Percentiles rank a stretch among this genome's conserved stretches.
Conservation (phyloP, 2,113 vertebrate genomes). For the Centropristis striata region DNA sequence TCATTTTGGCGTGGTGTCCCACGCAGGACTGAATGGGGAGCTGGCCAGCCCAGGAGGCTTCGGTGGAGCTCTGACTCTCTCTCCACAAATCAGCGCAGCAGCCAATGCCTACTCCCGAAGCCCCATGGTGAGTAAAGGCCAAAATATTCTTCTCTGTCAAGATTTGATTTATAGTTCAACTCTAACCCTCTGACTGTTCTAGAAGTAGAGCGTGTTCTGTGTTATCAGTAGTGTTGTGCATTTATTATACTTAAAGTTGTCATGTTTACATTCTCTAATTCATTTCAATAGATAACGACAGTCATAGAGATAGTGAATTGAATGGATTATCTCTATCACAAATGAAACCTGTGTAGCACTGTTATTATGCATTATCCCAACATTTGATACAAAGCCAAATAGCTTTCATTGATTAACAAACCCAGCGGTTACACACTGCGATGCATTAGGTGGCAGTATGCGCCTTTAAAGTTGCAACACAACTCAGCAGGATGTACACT, state of each 20-base stretch:
- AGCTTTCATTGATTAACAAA: too few relatives aligned
- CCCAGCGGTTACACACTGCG: too few relatives aligned
- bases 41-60: conserved; percentile 88
- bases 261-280: conserved; percentile 34
- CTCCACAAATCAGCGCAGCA: conserved; percentile 89
- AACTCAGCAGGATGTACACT: conserved; percentile 19
- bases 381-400: too few relatives aligned
- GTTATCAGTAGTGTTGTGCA: conserved; percentile 6
- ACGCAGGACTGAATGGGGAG: conserved; percentile 88
- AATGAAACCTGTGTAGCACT: not conserved
- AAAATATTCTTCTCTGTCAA: conserved; percentile 36
- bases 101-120: conserved; percentile 88
- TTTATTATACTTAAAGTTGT: conserved; percentile 28
- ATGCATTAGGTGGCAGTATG: too few relatives aligned
- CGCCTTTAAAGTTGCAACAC: too few relatives aligned
- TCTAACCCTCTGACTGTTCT: conserved; percentile 31
- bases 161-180: conserved; percentile 53
- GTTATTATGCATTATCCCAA: too few relatives aligned
- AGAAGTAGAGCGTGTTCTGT: conserved; percentile 30
- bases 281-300: not conserved
- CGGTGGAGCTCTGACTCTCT: conserved; percentile 89
- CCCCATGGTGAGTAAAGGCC: conserved; percentile 85
- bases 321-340: not conserved
- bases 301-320: not conserved
- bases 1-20: conserved; percentile 90